Percentiles rank a stretch among this genome's conserved stretches.
Conservation (phyloP, 2,888 invertebrate species). For the Spisula solida region DNA sequence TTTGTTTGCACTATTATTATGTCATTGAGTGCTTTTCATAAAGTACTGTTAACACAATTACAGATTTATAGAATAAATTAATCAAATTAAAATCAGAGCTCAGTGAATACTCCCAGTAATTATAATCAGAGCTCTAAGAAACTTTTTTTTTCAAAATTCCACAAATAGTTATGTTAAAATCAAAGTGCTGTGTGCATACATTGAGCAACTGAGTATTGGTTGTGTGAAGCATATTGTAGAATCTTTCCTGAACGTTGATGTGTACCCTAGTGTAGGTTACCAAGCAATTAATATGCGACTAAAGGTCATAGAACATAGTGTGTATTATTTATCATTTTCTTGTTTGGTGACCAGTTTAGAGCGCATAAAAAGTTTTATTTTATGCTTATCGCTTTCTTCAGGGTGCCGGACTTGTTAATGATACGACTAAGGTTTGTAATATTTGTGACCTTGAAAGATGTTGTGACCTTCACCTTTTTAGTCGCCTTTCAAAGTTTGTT, state of each 20-base stretch:
- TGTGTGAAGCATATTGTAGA: too few species aligned
- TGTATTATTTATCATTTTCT: neutral
- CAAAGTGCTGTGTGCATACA: neutral
- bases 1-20: too few species aligned
- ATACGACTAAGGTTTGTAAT: slow-evolving; percentile 87
- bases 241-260: too few species aligned
- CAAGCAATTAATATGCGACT: neutral
- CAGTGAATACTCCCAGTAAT: too few species aligned
- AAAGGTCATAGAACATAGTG: neutral
- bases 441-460: slow-evolving; percentile 62
- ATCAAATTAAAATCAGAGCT: too few species aligned
- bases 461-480: slow-evolving; percentile 61
- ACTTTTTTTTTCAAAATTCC: neutral
- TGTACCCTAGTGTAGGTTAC: neutral
- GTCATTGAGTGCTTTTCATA: too few species aligned
- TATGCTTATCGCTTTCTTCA: slow-evolving; percentile 66
- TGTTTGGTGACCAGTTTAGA: neutral
- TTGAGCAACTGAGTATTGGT: neutral
- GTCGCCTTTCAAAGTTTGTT: slow-evolving; percentile 34
- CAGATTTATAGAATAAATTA: too few species aligned
- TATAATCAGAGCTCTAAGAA: too few species aligned
- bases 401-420: slow-evolving; percentile 87
- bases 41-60: too few species aligned
- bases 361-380: neutral
- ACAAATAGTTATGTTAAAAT: neutral